Percentiles rank a stretch among this genome's conserved stretches.
phyloP scores from a whole-genome alignment of 37 sponge, comb jelly and placozoan genomes.

The Lycopodina hypogea region DNA sequence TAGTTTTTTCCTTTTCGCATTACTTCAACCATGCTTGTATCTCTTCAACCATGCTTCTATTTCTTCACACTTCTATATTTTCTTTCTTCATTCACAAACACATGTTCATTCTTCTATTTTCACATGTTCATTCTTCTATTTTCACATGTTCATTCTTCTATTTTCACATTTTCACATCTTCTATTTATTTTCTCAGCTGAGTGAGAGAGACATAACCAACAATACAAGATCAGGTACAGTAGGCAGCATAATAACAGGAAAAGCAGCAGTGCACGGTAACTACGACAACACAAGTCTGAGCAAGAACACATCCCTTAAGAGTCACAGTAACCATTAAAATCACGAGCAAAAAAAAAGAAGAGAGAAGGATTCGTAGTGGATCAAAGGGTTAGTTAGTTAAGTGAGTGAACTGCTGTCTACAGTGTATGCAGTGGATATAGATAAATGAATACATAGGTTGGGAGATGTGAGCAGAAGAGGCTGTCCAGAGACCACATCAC shows the following conservation, averaged over 20 bases:
- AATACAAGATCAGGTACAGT: not conserved
- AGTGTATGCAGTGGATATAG: too few relatives aligned
- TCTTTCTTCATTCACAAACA: not conserved
- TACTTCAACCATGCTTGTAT: constrained; percentile 15
- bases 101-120: constrained; percentile 18
- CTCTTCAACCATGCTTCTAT: constrained; percentile 14
- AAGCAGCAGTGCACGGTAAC: not conserved
- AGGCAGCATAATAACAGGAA: not conserved
- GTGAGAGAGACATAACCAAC: not conserved
- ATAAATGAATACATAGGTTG: too few relatives aligned
- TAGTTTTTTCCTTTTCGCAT: too few relatives aligned
- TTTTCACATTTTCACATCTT: constrained; percentile 20
- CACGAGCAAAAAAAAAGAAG: not conserved
- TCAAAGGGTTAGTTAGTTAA: not conserved
- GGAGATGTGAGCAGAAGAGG: too few relatives aligned
- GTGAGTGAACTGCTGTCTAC: too few relatives aligned
- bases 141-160: constrained; percentile 21
- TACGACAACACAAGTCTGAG: not conserved
- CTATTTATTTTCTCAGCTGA: constrained; percentile 18
- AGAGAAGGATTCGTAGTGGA: not conserved
- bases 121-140: constrained; percentile 18
- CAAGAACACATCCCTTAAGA: not conserved
- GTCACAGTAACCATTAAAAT: not conserved
- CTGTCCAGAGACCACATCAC: not conserved
- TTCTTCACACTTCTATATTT: constrained; percentile 24